Evolutionary conservation across 2,113 vertebrate species (phyloP), one percentile per base, ranked within the genome.

Genomic region (Aplodontia rufa): DNA sequence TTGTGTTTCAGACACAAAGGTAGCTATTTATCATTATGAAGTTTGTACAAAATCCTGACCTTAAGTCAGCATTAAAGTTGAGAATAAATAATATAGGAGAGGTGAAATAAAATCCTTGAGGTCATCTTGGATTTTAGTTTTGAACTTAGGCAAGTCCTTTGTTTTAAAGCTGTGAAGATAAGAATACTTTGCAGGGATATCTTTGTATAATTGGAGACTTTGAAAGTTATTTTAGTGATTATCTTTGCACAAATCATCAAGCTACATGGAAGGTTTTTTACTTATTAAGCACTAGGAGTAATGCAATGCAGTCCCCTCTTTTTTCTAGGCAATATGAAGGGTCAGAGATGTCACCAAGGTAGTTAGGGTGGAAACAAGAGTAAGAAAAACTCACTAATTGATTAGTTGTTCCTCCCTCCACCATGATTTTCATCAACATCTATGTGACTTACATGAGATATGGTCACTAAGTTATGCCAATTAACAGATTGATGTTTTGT

Each of bases 131-230:
- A 30, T 62, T 90, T 80, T 13, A 51, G 5, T 78, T 93, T 93
- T 49, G 26, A 87, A 93, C 26, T 90, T 92, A 76, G 49, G 80
- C 16, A 78, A 88, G 81, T 87, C 24, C 32, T 96, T 66, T 93
- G 45, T 2, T 81, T 97, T 95, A 72, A 96, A 95, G n/a, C 45
- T 69, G 40, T 68, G 35, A 90, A 69, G 47, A 76, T 80, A 86
- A 81, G 53, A 58, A 55, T n/a, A 95, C 49, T 91, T 87, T 89
- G 68, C 55, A 40, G 45, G 75, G 62, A 64, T 89, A 66, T 53
- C 51, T 71, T 84, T 35, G 69, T 75, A 66, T 62, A 96, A 86
- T 32, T 64, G 71, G 75, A 58, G 71, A 86, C 10, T 90, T 74
- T 9, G 26, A 83, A 75, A 28, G 2, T 60, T 58, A 82, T 93